phyloP scores from a whole-genome alignment of 2,113 vertebrate species.

The Solea senegalensis region DNA sequence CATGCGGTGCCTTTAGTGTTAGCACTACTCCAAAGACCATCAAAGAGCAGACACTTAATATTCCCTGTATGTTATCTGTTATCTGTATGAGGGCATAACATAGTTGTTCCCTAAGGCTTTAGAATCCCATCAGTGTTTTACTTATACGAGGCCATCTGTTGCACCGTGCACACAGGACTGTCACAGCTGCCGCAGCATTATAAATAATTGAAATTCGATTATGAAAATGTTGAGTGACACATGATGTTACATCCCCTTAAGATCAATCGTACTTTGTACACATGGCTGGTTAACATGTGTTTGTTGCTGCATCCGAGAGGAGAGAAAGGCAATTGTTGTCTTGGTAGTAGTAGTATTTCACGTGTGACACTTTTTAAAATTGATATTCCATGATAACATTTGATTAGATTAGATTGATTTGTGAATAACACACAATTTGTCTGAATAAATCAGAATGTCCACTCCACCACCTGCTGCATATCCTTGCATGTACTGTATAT shows the following conservation, averaged over 20 bases:
- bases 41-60: conserved; percentile 14
- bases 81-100: background rate
- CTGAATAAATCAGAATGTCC: no score
- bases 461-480: no score
- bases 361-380: no score
- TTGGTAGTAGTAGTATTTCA: no score
- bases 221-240: conserved; percentile 19
- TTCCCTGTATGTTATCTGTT: conserved; percentile 8
- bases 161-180: conserved; percentile 24
- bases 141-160: conserved; percentile 41
- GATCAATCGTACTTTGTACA: background rate
- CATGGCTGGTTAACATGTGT: background rate
- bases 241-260: background rate
- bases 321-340: background rate
- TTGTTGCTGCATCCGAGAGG: background rate
- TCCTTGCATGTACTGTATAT: no score
- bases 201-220: conserved; percentile 36
- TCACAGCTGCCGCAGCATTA: conserved; percentile 29
- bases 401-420: no score
- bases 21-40: background rate
- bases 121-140: conserved; percentile 27
- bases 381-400: no score
- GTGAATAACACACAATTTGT: no score
- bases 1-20: conserved; percentile 13
- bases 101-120: conserved; percentile 4